phyloP scores from a whole-genome alignment of 2,888 invertebrate genomes.

The Drosophila pseudotalamancana region DNA sequence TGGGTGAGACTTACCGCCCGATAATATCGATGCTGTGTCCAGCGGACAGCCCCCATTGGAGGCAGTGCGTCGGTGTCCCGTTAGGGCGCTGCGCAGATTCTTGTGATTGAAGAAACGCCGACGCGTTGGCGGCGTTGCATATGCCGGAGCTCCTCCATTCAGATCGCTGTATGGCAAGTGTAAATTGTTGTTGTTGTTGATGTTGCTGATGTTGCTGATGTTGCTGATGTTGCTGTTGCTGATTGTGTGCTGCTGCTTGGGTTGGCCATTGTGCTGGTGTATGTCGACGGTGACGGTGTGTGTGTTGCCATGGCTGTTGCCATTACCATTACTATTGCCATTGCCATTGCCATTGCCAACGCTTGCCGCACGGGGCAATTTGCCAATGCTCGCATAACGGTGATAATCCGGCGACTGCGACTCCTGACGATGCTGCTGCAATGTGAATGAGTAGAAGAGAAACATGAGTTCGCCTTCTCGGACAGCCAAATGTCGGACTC shows the following conservation, averaged over 20 bases:
- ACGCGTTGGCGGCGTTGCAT: constrained; percentile 91
- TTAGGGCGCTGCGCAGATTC: constrained; percentile 91
- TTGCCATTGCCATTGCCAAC: constrained; percentile 43
- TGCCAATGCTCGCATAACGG: constrained; percentile 82
- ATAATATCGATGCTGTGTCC: constrained; percentile 81
- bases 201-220: constrained; percentile 34
- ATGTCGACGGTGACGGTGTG: constrained; percentile 69
- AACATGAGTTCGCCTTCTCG: constrained; percentile 25
- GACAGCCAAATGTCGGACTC: constrained; percentile 8
- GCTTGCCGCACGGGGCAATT: constrained; percentile 78
- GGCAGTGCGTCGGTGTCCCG: constrained; percentile 84
- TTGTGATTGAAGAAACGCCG: constrained; percentile 93
- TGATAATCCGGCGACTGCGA: constrained; percentile 84
- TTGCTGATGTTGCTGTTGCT: constrained; percentile 41
- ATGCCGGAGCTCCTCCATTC: constrained; percentile 87
- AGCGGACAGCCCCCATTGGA: constrained; percentile 84
- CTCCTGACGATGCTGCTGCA: constrained; percentile 83
- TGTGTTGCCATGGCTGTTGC: constrained; percentile 59
- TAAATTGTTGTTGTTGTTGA: constrained; percentile 44
- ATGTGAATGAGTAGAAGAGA: constrained; percentile 36
- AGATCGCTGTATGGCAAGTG: constrained; percentile 73
- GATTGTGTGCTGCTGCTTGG: constrained; percentile 46
- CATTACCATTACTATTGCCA: constrained; percentile 51
- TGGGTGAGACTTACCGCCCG: constrained; percentile 73
- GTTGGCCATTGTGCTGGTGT: constrained; percentile 53